These are phyloP conservation scores for Dryas iulia DNA, from an alignment of 1,140 invertebrate species.

Conservation along the genomic window DNA sequence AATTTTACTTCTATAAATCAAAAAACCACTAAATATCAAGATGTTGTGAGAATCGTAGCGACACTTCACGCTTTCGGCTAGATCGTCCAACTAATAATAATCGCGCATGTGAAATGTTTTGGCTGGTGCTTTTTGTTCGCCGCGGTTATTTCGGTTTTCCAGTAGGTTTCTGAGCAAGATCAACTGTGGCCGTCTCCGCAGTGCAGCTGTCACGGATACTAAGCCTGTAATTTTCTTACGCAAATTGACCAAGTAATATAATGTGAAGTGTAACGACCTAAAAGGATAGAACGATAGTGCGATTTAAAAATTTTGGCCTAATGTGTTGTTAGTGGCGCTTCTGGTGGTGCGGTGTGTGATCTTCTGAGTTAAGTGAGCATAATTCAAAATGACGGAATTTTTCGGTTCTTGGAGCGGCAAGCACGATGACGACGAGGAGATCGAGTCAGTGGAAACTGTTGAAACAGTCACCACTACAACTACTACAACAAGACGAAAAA, in stretches of 20 bases:
- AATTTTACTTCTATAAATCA: not conserved
- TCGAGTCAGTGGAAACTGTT: slow-evolving; percentile 59
- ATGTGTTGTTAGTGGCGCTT: slow-evolving; percentile 22
- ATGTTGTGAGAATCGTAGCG: slow-evolving; percentile 32
- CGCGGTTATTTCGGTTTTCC: slow-evolving; percentile 79
- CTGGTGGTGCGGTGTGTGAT: slow-evolving; percentile 53
- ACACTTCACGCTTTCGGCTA: slow-evolving; percentile 75
- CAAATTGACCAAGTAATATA: slow-evolving; percentile 23
- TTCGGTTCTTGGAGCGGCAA: slow-evolving; percentile 63
- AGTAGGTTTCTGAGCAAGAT: slow-evolving; percentile 77
- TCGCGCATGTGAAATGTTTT: slow-evolving; percentile 79
- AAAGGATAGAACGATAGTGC: slow-evolving; percentile 36
- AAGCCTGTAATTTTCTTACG: slow-evolving; percentile 23
- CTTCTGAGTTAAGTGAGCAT: slow-evolving; percentile 11
- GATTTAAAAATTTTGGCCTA: slow-evolving; percentile 36
- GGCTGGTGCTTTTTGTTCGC: slow-evolving; percentile 79
- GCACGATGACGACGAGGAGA: slow-evolving; percentile 41
- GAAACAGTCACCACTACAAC: slow-evolving; percentile 64
- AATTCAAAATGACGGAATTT: slow-evolving; percentile 64
- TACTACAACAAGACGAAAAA: slow-evolving; percentile 53
- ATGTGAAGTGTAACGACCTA: slow-evolving; percentile 29
- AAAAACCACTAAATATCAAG: not conserved
- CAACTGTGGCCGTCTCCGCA: slow-evolving; percentile 65
- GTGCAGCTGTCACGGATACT: slow-evolving; percentile 42
- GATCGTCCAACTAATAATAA: slow-evolving; percentile 79